These are phyloP conservation scores for Reinhardtius hippoglossoides DNA, from an alignment of 2,113 vertebrate species.

Conservation along the genomic window DNA sequence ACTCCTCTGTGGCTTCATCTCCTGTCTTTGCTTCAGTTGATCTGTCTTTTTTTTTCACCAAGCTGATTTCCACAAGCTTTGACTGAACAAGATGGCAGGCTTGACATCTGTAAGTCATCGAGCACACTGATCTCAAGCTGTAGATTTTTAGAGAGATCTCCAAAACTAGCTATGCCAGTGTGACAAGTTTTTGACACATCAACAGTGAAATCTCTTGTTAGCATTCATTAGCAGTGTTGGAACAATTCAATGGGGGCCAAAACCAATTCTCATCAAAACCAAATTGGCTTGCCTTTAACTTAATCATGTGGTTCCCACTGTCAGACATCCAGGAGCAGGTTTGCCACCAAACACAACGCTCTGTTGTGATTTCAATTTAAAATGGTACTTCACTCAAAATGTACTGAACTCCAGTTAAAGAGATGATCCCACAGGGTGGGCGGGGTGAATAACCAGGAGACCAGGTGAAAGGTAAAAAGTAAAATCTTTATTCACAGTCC, in stretches of 20 bases:
- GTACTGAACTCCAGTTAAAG: too few relatives aligned
- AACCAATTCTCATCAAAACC: conserved; percentile 38
- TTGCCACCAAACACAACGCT: conserved; percentile 25
- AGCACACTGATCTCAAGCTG: neutral
- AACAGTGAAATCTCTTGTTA: conserved; percentile 39
- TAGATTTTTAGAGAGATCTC: conserved; percentile 3
- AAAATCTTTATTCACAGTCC: too few relatives aligned
- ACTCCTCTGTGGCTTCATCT: conserved; percentile 27
- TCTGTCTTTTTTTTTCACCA: conserved; percentile 17
- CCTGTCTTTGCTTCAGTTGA: conserved; percentile 33
- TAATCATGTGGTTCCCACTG: conserved; percentile 49
- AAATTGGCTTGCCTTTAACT: conserved; percentile 59
- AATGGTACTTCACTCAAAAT: too few relatives aligned
- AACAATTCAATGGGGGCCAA: conserved; percentile 3
- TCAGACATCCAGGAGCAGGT: conserved; percentile 27
- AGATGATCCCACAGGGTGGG: too few relatives aligned
- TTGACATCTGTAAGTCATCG: conserved; percentile 15
- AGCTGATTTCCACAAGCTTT: conserved; percentile 13
- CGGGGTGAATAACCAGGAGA: too few relatives aligned
- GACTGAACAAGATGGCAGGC: neutral
- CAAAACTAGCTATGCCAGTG: neutral
- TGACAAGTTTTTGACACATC: conserved; percentile 27
- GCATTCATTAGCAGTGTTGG: conserved; percentile 42
- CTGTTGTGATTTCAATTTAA: too few relatives aligned
- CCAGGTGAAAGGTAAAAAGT: too few relatives aligned